Conservation (phyloP, 1,140 invertebrate genomes). For the Macrobrachium rosenbergii region DNA sequence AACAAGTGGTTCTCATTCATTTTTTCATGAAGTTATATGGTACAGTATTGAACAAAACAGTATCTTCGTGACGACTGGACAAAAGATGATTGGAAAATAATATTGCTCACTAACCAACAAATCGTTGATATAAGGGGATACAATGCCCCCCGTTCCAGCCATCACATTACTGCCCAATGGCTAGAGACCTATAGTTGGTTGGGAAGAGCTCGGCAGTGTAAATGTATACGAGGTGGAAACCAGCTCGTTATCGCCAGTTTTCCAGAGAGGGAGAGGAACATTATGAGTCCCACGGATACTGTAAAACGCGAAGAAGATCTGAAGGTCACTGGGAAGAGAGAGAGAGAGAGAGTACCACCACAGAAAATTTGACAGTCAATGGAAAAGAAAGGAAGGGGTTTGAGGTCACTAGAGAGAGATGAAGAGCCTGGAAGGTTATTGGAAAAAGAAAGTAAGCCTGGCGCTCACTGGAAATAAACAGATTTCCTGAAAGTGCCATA, state of each 20-base stretch:
- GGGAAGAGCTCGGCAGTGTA: conserved; percentile 35
- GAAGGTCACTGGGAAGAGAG: no score
- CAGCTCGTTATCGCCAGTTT: conserved; percentile 33
- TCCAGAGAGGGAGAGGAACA: conserved; percentile 24
- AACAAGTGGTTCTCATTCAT: no score
- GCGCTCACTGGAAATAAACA: no score
- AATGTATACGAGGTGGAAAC: conserved; percentile 16
- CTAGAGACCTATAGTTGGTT: conserved; percentile 5
- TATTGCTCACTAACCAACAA: conserved; percentile 20
- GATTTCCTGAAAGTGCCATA: no score
- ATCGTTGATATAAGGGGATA: conserved; percentile 34
- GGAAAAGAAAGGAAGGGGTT: no score
- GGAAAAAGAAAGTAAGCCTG: no score
- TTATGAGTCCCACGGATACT: neutral
- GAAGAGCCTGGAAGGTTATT: no score
- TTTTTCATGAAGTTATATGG: no score
- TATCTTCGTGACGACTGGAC: neutral
- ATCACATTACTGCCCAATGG: conserved; percentile 10
- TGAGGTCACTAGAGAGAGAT: no score
- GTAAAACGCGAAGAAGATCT: neutral
- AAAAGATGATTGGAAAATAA: neutral
- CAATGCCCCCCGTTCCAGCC: neutral
- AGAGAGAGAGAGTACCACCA: no score
- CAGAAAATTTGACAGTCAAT: no score
- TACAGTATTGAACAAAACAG: neutral